Conservation (phyloP, 1,140 invertebrate species). For the Belonocnema kinseyi region DNA sequence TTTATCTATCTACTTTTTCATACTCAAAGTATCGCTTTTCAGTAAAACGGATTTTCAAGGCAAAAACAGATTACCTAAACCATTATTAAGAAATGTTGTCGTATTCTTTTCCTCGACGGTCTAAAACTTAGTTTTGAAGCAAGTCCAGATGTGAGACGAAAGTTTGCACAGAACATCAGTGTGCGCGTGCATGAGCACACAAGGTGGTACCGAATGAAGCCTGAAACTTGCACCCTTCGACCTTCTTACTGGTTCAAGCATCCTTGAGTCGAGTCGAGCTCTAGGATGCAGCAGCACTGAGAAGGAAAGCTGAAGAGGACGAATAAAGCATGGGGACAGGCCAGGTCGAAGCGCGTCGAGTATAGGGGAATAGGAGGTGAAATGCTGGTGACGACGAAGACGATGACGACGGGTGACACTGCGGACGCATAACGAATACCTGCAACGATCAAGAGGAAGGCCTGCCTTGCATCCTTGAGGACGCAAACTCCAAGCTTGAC, state of each 20-base stretch:
- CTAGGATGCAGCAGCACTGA: constrained; percentile 7
- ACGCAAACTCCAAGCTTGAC: not conserved
- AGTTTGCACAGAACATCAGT: not conserved
- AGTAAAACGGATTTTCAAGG: too few species aligned
- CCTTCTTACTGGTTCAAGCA: constrained; percentile 3
- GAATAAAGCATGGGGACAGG: not conserved
- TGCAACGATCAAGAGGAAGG: constrained; percentile 19
- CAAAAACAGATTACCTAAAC: too few species aligned
- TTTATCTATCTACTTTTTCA: too few species aligned
- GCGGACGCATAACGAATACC: constrained; percentile 2
- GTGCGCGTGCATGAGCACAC: not conserved
- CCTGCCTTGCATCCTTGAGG: constrained; percentile 6
- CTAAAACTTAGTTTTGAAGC: not conserved
- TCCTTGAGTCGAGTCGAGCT: constrained; percentile 15
- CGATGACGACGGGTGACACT: not conserved
- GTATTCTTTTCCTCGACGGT: too few species aligned
- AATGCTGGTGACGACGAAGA: constrained; percentile 5
- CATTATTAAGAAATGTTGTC: not conserved
- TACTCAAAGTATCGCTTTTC: too few species aligned
- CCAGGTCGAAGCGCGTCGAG: not conserved
- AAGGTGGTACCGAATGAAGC: constrained; percentile 4
- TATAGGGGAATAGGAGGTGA: not conserved
- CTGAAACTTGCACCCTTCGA: constrained; percentile 16
- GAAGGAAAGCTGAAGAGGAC: not conserved
- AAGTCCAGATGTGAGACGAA: not conserved